Evolutionary conservation across 2,797 vertebrate species (phyloP).

Genomic region (Arrhamphus sclerolepis): DNA sequence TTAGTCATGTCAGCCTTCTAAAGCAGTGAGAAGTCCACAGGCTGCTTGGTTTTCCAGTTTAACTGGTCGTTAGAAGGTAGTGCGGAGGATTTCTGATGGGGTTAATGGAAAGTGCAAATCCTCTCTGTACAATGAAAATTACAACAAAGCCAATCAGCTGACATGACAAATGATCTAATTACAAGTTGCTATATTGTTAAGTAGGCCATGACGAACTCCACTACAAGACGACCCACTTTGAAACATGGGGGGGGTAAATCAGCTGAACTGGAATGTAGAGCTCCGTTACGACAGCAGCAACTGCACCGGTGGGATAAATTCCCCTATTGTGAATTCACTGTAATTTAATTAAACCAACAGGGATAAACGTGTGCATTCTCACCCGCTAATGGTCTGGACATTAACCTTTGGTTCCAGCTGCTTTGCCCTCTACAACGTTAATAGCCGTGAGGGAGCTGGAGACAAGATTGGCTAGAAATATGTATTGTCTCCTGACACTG

Average conservation of each 20-base stretch:
- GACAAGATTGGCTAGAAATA: conserved; percentile 27
- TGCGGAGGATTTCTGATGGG: conserved; percentile 17
- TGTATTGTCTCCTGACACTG: conserved; percentile 32
- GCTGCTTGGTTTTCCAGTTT: background rate
- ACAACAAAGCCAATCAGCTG: conserved; percentile 49
- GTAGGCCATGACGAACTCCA: conserved; percentile 72
- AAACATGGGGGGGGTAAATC: conserved; percentile 64
- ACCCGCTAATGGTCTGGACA: conserved; percentile 71
- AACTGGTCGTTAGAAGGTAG: conserved; percentile 4
- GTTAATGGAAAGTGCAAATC: conserved; percentile 26
- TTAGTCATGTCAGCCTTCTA: conserved; percentile 4
- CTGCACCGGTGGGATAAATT: conserved; percentile 62
- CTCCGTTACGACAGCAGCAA: conserved; percentile 66
- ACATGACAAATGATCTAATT: conserved; percentile 71
- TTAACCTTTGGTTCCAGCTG: conserved; percentile 76
- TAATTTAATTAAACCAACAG: conserved; percentile 81
- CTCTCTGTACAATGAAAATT: conserved; percentile 39
- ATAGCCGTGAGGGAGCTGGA: conserved; percentile 39
- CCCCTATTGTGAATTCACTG: conserved; percentile 64
- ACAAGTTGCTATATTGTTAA: conserved; percentile 63
- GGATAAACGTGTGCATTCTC: conserved; percentile 62
- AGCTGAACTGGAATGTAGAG: conserved; percentile 58
- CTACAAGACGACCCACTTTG: conserved; percentile 67
- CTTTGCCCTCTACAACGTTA: conserved; percentile 70
- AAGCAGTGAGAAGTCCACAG: conserved; percentile 4